Percentiles rank a stretch among this genome's conserved stretches.
Conservation (phyloP, 2,888 invertebrate genomes). For the Acanthacorydalis orientalis region DNA sequence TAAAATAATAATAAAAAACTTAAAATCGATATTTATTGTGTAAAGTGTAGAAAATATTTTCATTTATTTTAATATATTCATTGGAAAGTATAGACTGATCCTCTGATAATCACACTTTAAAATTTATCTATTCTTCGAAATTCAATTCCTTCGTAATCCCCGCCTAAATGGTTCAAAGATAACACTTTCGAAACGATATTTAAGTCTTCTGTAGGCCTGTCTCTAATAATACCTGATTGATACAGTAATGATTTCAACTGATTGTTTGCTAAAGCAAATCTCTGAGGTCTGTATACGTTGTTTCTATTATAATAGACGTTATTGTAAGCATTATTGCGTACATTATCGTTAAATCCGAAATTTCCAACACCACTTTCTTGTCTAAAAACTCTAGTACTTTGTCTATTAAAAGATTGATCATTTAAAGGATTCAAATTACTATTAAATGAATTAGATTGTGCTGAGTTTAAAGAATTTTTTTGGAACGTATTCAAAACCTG, state of each 20-base stretch:
- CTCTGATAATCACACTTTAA: too few species aligned
- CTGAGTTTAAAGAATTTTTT: too few species aligned
- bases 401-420: not conserved
- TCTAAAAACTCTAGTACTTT: slow-evolving; percentile 8
- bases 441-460: not conserved
- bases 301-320: slow-evolving; percentile 1
- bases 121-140: too few species aligned
- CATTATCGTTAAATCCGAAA: slow-evolving; percentile 10
- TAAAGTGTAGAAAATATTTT: too few species aligned
- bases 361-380: slow-evolving; percentile 24
- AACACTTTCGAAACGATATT: slow-evolving; percentile 69
- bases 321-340: not conserved
- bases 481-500: too few species aligned
- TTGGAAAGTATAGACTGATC: too few species aligned
- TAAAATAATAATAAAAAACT: too few species aligned
- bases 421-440: not conserved
- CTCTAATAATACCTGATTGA: slow-evolving; percentile 44
- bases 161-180: slow-evolving; percentile 49
- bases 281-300: slow-evolving; percentile 13
- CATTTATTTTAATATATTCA: too few species aligned
- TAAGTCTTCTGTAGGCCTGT: slow-evolving; percentile 47
- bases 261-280: slow-evolving; percentile 24
- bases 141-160: not conserved
- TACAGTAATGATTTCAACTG: slow-evolving; percentile 47
- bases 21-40: too few species aligned